A percentile compares a stretch with the other conserved stretches of the same genome.
Conservation (phyloP, 2,888 invertebrate genomes). For the Molorchus minor region DNA sequence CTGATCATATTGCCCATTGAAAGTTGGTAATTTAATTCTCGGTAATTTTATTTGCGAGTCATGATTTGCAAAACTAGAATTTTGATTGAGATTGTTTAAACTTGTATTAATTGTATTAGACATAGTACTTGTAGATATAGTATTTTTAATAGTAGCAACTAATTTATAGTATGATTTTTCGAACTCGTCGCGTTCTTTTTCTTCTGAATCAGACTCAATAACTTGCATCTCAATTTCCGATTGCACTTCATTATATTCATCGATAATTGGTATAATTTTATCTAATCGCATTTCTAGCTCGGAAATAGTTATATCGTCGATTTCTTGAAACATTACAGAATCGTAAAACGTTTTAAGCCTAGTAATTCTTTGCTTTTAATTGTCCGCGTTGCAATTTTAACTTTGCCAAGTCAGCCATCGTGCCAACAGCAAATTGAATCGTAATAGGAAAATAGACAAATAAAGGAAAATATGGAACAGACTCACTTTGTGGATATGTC, state of each 20-base stretch:
- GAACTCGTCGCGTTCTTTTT: not conserved
- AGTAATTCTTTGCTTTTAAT: not conserved
- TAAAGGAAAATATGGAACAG: too few relatives aligned
- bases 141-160: too few relatives aligned
- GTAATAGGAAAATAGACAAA: too few relatives aligned
- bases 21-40: not conserved
- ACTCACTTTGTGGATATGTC: too few relatives aligned
- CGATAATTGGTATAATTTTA: not conserved
- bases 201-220: not conserved
- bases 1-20: not conserved
- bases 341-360: not conserved
- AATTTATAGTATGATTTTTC: too few relatives aligned
- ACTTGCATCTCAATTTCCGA: not conserved
- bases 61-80: not conserved
- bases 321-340: not conserved
- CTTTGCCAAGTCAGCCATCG: not conserved
- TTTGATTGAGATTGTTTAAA: not conserved
- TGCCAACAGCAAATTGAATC: not conserved
- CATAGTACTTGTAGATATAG: not conserved
- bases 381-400: not conserved
- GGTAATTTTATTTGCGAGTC: constrained; percentile 2
- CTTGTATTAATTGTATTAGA: not conserved
- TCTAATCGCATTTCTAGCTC: not conserved
- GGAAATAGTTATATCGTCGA: not conserved
- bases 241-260: not conserved